phyloP scores from a whole-genome alignment of 2,888 invertebrate genomes.

The Calameuta filiformis region DNA sequence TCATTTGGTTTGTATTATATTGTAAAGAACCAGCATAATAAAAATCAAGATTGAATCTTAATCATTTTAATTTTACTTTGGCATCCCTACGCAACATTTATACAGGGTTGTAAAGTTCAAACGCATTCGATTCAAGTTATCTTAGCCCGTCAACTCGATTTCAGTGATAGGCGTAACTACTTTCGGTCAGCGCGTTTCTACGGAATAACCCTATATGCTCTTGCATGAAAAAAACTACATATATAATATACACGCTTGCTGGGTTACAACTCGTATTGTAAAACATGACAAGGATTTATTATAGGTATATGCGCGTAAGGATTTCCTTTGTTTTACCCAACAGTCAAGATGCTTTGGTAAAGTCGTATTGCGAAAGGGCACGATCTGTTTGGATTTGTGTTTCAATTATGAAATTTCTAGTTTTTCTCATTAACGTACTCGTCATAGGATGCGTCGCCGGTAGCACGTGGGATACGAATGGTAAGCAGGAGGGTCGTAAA shows the following conservation, averaged over 20 bases:
- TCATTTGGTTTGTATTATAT: slow-evolving; percentile 61
- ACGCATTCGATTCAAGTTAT: not conserved
- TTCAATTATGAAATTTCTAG: slow-evolving; percentile 33
- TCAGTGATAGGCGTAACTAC: not conserved
- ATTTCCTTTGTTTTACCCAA: not conserved
- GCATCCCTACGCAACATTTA: not conserved
- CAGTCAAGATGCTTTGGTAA: not conserved
- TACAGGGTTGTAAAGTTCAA: not conserved
- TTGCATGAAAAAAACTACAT: not conserved
- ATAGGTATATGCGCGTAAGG: not conserved
- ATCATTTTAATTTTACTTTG: not conserved
- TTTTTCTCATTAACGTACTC: slow-evolving; percentile 21
- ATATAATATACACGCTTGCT: not conserved
- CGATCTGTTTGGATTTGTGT: not conserved
- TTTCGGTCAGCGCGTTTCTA: not conserved
- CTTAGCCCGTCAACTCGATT: not conserved
- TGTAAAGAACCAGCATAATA: slow-evolving; percentile 62
- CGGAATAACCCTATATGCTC: not conserved
- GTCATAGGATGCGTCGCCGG: slow-evolving; percentile 26
- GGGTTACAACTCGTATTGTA: not conserved
- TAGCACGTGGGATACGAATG: slow-evolving; percentile 31
- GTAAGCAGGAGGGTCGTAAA: slow-evolving; percentile 25
- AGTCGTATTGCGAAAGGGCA: not conserved
- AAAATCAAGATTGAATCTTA: slow-evolving; percentile 55
- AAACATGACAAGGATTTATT: not conserved